These are phyloP conservation scores for Myopa tessellatipennis DNA, from an alignment of 2,888 invertebrate species.

Conservation along the genomic window DNA sequence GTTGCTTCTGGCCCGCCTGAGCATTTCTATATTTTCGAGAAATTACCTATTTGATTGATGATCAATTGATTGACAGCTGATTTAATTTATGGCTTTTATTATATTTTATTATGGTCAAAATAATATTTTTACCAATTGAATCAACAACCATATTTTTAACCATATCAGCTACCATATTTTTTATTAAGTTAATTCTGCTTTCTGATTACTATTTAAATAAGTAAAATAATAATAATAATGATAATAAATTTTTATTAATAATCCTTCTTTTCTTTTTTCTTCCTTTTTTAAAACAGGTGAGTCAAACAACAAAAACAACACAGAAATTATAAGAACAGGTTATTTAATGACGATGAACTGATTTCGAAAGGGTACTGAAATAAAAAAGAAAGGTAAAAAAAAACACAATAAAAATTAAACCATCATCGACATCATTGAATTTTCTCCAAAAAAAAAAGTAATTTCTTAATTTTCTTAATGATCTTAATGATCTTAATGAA, in stretches of 20 bases:
- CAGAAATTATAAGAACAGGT: no score
- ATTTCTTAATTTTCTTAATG: no score
- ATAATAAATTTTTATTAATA: neutral
- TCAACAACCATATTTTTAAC: neutral
- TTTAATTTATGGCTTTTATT: conserved; percentile 19
- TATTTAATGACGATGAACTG: no score
- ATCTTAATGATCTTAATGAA: no score
- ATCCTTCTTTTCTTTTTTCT: neutral
- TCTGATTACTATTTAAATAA: neutral
- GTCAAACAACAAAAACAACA: neutral
- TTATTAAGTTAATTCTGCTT: neutral
- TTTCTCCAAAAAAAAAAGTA: no score
- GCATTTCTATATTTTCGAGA: conserved; percentile 5
- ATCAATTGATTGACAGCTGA: conserved; percentile 31
- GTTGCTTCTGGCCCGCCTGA: neutral
- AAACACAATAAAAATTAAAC: no score
- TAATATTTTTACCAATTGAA: neutral
- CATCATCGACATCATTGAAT: no score
- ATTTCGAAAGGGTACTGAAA: no score
- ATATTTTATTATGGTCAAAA: conserved; percentile 9
- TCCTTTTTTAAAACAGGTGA: conserved; percentile 13
- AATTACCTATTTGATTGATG: conserved; percentile 35
- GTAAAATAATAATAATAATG: no score
- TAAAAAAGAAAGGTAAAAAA: no score
- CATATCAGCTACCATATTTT: neutral